Evolutionary conservation across 1,140 invertebrate species (phyloP).

Genomic region (Archivesica marissinica): DNA sequence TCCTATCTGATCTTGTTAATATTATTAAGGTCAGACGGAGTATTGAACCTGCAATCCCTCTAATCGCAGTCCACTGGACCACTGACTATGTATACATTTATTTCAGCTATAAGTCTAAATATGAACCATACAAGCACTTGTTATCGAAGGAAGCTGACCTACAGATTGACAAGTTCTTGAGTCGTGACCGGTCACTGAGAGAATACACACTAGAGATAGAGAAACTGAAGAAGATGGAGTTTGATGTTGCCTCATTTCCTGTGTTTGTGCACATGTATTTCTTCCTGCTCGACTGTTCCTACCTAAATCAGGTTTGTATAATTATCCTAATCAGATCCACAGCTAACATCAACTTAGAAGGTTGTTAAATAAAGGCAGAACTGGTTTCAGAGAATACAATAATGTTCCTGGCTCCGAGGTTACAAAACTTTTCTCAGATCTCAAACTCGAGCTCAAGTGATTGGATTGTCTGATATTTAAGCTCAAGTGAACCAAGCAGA

Average conservation of each 20-base stretch:
- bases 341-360: background rate
- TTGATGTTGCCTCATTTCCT: slow-evolving; percentile 91
- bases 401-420: too few relatives aligned
- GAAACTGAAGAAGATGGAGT: slow-evolving; percentile 88
- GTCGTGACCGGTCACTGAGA: slow-evolving; percentile 75
- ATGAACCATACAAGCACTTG: slow-evolving; percentile 89
- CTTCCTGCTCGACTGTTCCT: slow-evolving; percentile 86
- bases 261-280: slow-evolving; percentile 90
- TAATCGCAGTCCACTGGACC: too few relatives aligned
- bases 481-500: too few relatives aligned
- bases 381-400: too few relatives aligned
- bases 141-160: slow-evolving; percentile 88
- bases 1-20: background rate
- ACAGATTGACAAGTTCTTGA: slow-evolving; percentile 88
- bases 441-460: too few relatives aligned
- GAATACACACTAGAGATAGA: slow-evolving; percentile 86
- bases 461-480: too few relatives aligned
- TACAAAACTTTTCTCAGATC: too few relatives aligned
- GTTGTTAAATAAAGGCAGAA: background rate
- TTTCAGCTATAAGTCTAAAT: slow-evolving; percentile 85
- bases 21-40: too few relatives aligned
- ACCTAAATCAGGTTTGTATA: slow-evolving; percentile 79
- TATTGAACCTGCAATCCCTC: too few relatives aligned
- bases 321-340: background rate
- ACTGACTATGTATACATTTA: slow-evolving; percentile 48